Conservation (phyloP, 2,888 invertebrate genomes). For the Temnothorax rugatulus region DNA sequence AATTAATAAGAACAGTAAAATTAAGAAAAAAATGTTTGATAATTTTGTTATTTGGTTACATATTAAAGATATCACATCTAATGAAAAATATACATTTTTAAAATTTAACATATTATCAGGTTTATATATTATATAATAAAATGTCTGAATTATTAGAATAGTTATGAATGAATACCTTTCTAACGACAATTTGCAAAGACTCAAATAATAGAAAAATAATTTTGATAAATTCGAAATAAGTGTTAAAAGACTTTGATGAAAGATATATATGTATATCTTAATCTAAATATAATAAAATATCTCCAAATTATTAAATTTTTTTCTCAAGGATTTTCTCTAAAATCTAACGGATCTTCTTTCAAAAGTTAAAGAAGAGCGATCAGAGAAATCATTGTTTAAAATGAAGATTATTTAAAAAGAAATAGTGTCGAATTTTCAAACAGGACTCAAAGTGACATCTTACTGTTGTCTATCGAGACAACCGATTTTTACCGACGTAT, state of each 20-base stretch:
- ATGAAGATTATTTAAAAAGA: background rate
- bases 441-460: background rate
- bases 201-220: background rate
- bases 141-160: background rate
- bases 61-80: no score
- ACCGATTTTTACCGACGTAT: background rate
- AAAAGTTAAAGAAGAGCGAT: background rate
- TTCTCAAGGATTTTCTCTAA: background rate
- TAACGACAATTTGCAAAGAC: background rate
- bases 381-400: no score
- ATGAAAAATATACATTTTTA: background rate
- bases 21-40: no score
- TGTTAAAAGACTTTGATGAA: background rate
- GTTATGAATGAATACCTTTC: background rate
- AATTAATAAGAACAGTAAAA: no score
- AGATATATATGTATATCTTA: background rate
- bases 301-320: background rate
- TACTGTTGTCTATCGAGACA: background rate
- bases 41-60: no score
- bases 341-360: background rate
- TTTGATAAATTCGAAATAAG: background rate
- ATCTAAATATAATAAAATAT: background rate
- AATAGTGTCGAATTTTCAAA: background rate
- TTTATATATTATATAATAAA: background rate
- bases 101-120: background rate